Base-by-base conservation (phyloP, 2,797 vertebrate species). In the Silurus aristotelis region DNA sequence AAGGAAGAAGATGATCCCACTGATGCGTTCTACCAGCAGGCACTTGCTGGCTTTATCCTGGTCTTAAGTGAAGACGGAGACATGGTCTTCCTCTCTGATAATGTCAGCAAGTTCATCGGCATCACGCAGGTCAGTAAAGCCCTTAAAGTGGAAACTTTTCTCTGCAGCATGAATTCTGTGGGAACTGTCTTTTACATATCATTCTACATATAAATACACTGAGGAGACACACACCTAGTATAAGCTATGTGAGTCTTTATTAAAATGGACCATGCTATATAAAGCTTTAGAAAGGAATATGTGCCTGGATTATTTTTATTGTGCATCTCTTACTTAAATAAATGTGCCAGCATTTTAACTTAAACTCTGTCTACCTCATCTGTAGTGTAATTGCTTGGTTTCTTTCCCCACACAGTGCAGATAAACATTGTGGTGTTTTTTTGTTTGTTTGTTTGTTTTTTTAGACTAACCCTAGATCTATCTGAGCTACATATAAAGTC, bases 41-140 rank as follows among this genome's bases (percentile, higher is more conserved):
- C 94, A 1, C 87, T 97, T 87, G 94, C 95, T 0, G 97, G 97
- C 12, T 97, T 97, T 88, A 85, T 97, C 88, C 93, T 97, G 95
- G 96, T 96, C 90, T 88, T 96, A 89, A 95, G 94, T 0, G 93
- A 95, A 14, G 96, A 97, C 77, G 96, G 96, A 19, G 96, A 97
- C 92, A 93, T 97, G 93, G 93, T 96, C 89, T 97, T 95, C 90
- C 93, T 97, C 89, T 97, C 96, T 0, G 97, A 97, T 46, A 96
- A 95, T 20, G 95, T 97, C 92, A 96, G 90, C 95, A 96, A 93
- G 79, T 93, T 96, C 90, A 93, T 97, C 55, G 97, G 96, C 84
- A 94, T 97, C 90, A 92, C 95, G 3, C 95, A 95, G 94, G 95
- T 95, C 84, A 90, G 91, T 66, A 43, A 8, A 14, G 4, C 43